Percentiles rank a stretch among this genome's conserved stretches.
These are phyloP conservation scores for Conistra vaccinii DNA, from an alignment of 2,888 invertebrate species.

Conservation along the genomic window DNA sequence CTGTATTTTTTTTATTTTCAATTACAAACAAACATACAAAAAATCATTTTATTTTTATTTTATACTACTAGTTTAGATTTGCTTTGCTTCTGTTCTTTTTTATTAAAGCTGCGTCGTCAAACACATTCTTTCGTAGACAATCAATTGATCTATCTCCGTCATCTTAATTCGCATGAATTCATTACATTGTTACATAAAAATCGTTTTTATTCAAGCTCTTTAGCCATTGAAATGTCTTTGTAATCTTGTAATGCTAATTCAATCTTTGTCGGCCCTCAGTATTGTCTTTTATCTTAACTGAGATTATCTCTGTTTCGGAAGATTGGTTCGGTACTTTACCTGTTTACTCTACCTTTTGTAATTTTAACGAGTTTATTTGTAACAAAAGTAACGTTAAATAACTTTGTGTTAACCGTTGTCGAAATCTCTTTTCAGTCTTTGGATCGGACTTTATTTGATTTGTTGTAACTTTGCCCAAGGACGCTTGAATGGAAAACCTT, in stretches of 20 bases:
- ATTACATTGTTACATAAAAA: slow-evolving; percentile 61
- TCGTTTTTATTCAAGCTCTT: slow-evolving; percentile 70
- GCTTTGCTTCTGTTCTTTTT: not conserved
- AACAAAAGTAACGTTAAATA: slow-evolving; percentile 76
- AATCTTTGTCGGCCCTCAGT: slow-evolving; percentile 78
- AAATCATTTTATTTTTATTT: too few species aligned
- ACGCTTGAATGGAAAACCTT: slow-evolving; percentile 8
- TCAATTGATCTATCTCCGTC: not conserved
- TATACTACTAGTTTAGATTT: too few species aligned
- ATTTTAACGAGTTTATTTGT: slow-evolving; percentile 80
- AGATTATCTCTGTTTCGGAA: slow-evolving; percentile 80
- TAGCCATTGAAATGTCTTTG: slow-evolving; percentile 68
- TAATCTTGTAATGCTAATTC: slow-evolving; percentile 84
- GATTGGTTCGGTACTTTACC: slow-evolving; percentile 78
- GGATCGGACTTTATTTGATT: slow-evolving; percentile 47
- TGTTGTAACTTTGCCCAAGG: slow-evolving; percentile 14
- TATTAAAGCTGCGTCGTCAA: not conserved
- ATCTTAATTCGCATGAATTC: slow-evolving; percentile 37
- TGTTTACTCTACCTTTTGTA: slow-evolving; percentile 79
- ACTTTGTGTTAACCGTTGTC: slow-evolving; percentile 69
- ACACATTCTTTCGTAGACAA: not conserved
- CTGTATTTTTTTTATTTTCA: too few species aligned
- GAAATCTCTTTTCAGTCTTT: slow-evolving; percentile 50
- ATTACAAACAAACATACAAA: too few species aligned
- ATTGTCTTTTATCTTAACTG: slow-evolving; percentile 78